phyloP scores from a whole-genome alignment of 2,113 vertebrate species.

The Odontophorus gujanensis region DNA sequence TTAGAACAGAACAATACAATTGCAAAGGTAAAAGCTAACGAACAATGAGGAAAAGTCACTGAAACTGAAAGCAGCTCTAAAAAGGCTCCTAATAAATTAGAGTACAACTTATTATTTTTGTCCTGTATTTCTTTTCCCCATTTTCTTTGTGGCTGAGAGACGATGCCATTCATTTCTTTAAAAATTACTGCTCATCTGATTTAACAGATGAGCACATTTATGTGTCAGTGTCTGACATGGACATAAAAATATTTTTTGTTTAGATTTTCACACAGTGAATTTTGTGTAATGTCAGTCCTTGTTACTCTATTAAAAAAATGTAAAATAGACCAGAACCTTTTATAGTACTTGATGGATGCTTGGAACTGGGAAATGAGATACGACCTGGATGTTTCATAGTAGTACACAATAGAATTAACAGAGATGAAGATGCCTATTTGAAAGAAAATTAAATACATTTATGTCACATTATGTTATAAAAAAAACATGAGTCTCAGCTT shows the following conservation, averaged over 20 bases:
- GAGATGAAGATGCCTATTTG: conserved; percentile 4
- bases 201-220: conserved; percentile 20
- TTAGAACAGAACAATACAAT: background rate
- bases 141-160: conserved; percentile 5
- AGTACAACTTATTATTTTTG: background rate
- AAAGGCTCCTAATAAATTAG: background rate
- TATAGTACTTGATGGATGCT: conserved; percentile 21
- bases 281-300: background rate
- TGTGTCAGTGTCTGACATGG: background rate
- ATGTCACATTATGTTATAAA: background rate
- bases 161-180: background rate
- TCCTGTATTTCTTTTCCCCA: background rate
- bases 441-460: conserved; percentile 29
- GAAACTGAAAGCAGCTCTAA: background rate
- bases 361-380: conserved; percentile 26
- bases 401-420: conserved; percentile 40
- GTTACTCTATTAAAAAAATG: conserved; percentile 35
- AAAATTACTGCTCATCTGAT: conserved; percentile 3
- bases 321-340: conserved; percentile 45
- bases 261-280: conserved; percentile 26
- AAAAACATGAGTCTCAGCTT: background rate
- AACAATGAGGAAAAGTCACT: background rate
- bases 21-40: background rate
- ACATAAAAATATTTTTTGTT: conserved; percentile 30
- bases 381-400: background rate